Conservation (phyloP, 1,140 invertebrate species). For the Scaptomyza hsui region DNA sequence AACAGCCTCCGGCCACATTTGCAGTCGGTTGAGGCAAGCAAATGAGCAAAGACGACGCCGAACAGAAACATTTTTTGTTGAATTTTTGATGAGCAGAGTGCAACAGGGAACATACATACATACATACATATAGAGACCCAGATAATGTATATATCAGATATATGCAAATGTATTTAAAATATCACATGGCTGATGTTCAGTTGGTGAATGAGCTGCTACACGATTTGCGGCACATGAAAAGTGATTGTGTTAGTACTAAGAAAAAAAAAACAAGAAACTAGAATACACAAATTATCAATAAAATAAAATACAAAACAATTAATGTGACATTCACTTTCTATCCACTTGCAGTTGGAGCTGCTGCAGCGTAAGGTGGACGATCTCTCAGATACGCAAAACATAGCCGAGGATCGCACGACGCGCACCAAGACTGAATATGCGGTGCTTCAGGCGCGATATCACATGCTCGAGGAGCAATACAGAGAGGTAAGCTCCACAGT, state of each 20-base stretch:
- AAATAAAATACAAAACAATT: too few species aligned
- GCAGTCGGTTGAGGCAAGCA: conserved; percentile 63
- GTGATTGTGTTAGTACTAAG: conserved; percentile 82
- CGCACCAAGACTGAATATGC: conserved; percentile 95
- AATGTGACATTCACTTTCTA: neutral
- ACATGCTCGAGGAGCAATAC: conserved; percentile 96
- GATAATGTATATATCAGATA: conserved; percentile 55
- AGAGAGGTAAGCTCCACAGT: conserved; percentile 88
- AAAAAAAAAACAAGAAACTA: neutral
- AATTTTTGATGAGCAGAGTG: conserved; percentile 46
- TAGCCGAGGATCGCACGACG: conserved; percentile 93
- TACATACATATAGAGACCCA: conserved; percentile 22
- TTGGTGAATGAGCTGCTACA: conserved; percentile 78
- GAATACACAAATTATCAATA: neutral
- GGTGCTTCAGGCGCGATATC: conserved; percentile 93
- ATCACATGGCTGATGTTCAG: conserved; percentile 78
- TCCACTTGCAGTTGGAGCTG: conserved; percentile 90
- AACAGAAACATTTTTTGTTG: conserved; percentile 43
- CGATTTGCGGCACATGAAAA: conserved; percentile 76
- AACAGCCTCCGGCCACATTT: conserved; percentile 38
- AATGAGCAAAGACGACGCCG: conserved; percentile 63
- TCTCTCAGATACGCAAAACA: conserved; percentile 92
- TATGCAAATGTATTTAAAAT: conserved; percentile 82
- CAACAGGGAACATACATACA: conserved; percentile 7
- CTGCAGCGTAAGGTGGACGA: conserved; percentile 95